Conservation (phyloP, 1,140 invertebrate genomes). For the Pseudomyrmex concolor region DNA sequence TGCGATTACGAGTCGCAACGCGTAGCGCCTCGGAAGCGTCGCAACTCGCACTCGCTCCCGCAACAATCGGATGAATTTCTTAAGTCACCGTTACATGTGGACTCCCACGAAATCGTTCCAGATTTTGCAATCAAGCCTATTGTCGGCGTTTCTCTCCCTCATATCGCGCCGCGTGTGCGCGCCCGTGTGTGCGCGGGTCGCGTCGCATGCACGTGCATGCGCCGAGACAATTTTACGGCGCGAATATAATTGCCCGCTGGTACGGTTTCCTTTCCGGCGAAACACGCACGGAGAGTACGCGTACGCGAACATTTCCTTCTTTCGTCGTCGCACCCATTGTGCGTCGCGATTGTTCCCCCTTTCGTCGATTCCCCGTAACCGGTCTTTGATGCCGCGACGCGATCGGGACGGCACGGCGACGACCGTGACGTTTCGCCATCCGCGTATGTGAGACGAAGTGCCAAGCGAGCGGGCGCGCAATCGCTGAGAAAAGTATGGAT, state of each 20-base stretch:
- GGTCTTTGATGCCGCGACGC: constrained; percentile 63
- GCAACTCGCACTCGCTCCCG: constrained; percentile 47
- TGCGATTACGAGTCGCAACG: constrained; percentile 50
- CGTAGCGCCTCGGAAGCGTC: constrained; percentile 45
- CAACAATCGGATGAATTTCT: constrained; percentile 64
- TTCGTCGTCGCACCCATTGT: constrained; percentile 53
- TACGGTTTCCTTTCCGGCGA: constrained; percentile 63
- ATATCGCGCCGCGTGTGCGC: constrained; percentile 29
- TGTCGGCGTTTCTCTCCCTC: constrained; percentile 46
- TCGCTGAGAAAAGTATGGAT: constrained; percentile 59
- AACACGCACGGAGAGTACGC: constrained; percentile 12
- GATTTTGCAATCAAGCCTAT: constrained; percentile 69
- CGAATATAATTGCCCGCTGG: constrained; percentile 28
- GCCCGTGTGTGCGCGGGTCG: constrained; percentile 33
- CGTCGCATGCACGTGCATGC: constrained; percentile 45
- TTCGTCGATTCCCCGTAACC: constrained; percentile 61
- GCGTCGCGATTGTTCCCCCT: constrained; percentile 61
- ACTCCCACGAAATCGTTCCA: constrained; percentile 69
- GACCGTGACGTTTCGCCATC: constrained; percentile 69
- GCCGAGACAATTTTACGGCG: constrained; percentile 42
- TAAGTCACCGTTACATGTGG: constrained; percentile 40
- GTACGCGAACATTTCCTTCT: constrained; percentile 36
- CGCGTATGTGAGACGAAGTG: constrained; percentile 44
- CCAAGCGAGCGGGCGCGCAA: constrained; percentile 44
- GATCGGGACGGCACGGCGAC: constrained; percentile 66